Conservation (phyloP, 2,113 vertebrate genomes). For the Halcyon senegalensis region DNA sequence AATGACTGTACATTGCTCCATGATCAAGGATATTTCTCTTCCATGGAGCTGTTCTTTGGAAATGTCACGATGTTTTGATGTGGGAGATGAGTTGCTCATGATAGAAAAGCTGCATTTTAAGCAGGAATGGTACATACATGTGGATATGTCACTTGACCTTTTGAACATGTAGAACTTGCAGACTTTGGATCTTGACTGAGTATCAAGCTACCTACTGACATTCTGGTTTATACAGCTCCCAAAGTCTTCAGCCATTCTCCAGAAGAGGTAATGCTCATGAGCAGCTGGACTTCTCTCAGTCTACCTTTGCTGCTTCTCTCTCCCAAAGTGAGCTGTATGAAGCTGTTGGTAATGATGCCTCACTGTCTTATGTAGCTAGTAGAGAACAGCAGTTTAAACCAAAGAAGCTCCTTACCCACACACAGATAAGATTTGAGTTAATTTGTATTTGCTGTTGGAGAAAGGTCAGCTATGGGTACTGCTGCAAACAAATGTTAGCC, state of each 20-base stretch:
- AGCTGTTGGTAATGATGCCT: neutral
- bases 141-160: neutral
- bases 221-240: neutral
- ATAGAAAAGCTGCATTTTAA: neutral
- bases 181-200: neutral
- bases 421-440: neutral
- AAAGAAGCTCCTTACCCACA: neutral
- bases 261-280: neutral
- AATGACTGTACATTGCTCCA: neutral
- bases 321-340: neutral
- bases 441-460: neutral
- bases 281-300: neutral
- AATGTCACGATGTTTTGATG: neutral
- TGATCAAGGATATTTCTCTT: neutral
- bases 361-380: neutral
- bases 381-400: neutral
- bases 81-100: neutral
- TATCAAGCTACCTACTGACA: neutral
- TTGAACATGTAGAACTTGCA: neutral
- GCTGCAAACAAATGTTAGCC: neutral
- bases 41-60: neutral
- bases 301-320: neutral
- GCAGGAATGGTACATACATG: neutral
- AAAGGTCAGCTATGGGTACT: neutral
- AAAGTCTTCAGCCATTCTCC: neutral